Evolutionary conservation across 2,797 vertebrate species (phyloP).

Genomic region (Anableps anableps): DNA sequence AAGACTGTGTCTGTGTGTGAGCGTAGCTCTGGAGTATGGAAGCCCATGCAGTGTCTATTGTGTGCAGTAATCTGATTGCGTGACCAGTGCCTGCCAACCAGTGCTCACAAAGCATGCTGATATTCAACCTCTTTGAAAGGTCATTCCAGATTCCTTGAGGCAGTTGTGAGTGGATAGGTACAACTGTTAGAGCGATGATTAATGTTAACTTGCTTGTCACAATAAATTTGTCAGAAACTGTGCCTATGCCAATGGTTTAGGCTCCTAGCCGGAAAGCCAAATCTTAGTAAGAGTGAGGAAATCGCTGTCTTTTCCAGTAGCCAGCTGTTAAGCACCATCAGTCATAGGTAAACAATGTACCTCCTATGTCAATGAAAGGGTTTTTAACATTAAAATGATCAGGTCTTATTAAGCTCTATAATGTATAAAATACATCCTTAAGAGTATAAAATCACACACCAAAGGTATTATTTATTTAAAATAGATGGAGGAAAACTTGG

Average conservation of each 20-base stretch:
- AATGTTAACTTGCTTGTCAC: slow-evolving; percentile 44
- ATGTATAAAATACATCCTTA: not conserved
- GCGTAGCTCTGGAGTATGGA: slow-evolving; percentile 19
- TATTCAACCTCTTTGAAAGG: slow-evolving; percentile 67
- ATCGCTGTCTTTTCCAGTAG: slow-evolving; percentile 16
- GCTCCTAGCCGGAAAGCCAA: slow-evolving; percentile 35
- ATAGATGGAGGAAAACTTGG: not conserved
- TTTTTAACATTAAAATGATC: not conserved
- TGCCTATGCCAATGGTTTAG: slow-evolving; percentile 22
- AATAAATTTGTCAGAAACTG: slow-evolving; percentile 42
- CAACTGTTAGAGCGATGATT: slow-evolving; percentile 40
- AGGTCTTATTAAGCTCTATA: not conserved
- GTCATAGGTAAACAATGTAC: not conserved
- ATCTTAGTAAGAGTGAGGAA: slow-evolving; percentile 30
- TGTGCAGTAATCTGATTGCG: slow-evolving; percentile 58
- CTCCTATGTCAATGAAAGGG: not conserved
- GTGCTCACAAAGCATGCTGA: slow-evolving; percentile 57
- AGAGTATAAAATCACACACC: not conserved
- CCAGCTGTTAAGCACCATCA: slow-evolving; percentile 28
- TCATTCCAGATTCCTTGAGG: slow-evolving; percentile 54
- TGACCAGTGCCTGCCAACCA: slow-evolving; percentile 54
- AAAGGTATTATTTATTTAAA: not conserved
- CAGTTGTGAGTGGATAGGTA: slow-evolving; percentile 30
- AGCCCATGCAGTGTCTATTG: slow-evolving; percentile 50
- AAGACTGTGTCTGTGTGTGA: slow-evolving; percentile 23